Percentiles rank a stretch among this genome's conserved stretches.
Conservation (phyloP, 2,113 vertebrate species). For the Calyptommatus sinebrachiatus region DNA sequence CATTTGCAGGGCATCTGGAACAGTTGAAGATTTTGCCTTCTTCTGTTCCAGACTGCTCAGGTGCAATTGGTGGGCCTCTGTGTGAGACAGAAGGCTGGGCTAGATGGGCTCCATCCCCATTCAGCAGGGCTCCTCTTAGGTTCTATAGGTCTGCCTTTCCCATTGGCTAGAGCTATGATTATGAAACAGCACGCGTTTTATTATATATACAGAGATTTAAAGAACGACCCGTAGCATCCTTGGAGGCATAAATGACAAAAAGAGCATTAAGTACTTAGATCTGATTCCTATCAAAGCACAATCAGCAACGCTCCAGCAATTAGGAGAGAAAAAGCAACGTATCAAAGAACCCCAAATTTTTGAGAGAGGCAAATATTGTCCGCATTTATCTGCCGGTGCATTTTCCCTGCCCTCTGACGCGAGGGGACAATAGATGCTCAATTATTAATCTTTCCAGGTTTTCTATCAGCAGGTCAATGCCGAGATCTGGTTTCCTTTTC, state of each 20-base stretch:
- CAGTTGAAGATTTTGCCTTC: too few relatives aligned
- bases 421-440: constrained; percentile 77
- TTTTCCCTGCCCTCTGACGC: constrained; percentile 73
- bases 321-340: not conserved
- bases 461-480: constrained; percentile 78
- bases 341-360: not conserved
- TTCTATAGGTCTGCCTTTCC: too few relatives aligned
- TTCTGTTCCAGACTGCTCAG: too few relatives aligned
- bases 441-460: constrained; percentile 90
- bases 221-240: constrained; percentile 3
- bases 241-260: not conserved
- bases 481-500: constrained; percentile 75
- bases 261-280: not conserved
- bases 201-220: not conserved
- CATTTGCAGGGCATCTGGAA: too few relatives aligned
- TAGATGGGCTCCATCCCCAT: too few relatives aligned
- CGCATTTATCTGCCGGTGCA: constrained; percentile 66
- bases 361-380: constrained; percentile 61
- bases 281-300: not conserved
- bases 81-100: too few relatives aligned
- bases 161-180: too few relatives aligned
- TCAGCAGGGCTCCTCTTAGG: too few relatives aligned
- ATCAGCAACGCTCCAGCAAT: not conserved
- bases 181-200: too few relatives aligned
- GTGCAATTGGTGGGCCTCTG: too few relatives aligned